Percentiles rank a stretch among this genome's conserved stretches.
These are phyloP conservation scores for Dromiciops gliroides DNA, from an alignment of 2,113 vertebrate genomes.

Conservation along the genomic window DNA sequence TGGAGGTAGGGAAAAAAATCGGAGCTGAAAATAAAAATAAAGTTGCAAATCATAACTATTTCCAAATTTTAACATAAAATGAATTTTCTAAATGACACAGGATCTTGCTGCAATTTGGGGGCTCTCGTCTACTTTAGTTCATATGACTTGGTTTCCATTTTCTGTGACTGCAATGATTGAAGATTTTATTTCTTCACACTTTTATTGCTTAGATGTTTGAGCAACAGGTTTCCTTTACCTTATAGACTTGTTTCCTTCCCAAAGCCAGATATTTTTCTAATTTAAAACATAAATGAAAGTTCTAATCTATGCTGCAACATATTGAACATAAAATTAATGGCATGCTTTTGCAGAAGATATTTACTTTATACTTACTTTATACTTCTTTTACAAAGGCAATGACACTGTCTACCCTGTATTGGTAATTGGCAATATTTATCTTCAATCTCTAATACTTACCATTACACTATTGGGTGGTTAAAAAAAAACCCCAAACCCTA, in stretches of 20 bases:
- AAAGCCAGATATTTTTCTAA: background rate
- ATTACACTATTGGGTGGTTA: background rate
- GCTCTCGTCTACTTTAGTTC: background rate
- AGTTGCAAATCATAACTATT: background rate
- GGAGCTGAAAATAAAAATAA: background rate
- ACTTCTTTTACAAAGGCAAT: background rate
- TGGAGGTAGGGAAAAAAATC: background rate
- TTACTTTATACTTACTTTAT: background rate
- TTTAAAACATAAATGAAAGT: background rate
- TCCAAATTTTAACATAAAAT: conserved; percentile 32
- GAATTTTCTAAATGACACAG: background rate
- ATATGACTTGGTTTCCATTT: conserved; percentile 19
- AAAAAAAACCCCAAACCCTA: background rate
- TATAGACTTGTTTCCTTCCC: background rate
- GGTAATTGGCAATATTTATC: background rate
- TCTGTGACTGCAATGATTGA: background rate
- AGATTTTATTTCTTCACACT: background rate
- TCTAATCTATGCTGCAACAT: background rate
- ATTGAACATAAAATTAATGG: background rate
- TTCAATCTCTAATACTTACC: conserved; percentile 22
- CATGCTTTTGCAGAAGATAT: background rate
- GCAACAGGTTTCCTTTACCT: background rate
- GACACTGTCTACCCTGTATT: background rate
- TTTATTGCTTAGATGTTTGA: background rate
- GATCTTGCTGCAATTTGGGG: background rate